These are phyloP conservation scores for Ethmia dodecea DNA, from an alignment of 2,888 invertebrate genomes.

Conservation along the genomic window DNA sequence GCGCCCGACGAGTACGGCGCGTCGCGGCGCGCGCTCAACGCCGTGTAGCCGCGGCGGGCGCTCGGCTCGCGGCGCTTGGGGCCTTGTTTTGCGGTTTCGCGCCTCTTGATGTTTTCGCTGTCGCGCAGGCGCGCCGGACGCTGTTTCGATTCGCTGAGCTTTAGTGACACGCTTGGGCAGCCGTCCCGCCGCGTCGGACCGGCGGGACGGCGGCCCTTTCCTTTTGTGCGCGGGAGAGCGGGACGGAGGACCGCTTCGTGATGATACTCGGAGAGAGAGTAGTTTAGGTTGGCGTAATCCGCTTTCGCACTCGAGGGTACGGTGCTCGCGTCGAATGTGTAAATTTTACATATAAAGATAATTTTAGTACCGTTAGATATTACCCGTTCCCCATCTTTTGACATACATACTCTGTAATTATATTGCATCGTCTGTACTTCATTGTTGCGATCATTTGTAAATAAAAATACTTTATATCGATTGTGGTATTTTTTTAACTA, in stretches of 20 bases:
- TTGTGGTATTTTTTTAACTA: not conserved
- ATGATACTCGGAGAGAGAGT: conserved; percentile 12
- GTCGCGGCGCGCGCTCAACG: conserved; percentile 84
- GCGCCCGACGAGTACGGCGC: conserved; percentile 74
- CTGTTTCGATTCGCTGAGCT: conserved; percentile 48
- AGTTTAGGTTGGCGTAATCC: conserved; percentile 14
- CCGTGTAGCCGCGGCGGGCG: conserved; percentile 79
- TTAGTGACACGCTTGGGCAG: conserved; percentile 21
- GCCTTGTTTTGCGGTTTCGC: conserved; percentile 29
- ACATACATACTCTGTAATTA: conserved; percentile 74
- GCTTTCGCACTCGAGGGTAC: conserved; percentile 27
- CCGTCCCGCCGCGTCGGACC: conserved; percentile 6
- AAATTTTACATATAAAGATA: conserved; percentile 63
- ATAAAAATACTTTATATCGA: conserved; percentile 77
- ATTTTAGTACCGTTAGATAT: conserved; percentile 76
- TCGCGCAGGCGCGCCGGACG: conserved; percentile 30
- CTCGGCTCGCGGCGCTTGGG: conserved; percentile 16
- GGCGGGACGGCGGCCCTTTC: conserved; percentile 11
- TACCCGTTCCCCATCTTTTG: conserved; percentile 73
- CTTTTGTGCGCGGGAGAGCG: conserved; percentile 10
- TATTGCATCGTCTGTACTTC: conserved; percentile 75
- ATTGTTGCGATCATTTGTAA: conserved; percentile 80
- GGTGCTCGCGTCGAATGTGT: conserved; percentile 51
- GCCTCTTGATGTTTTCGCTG: conserved; percentile 26
- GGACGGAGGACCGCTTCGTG: conserved; percentile 5